These are phyloP conservation scores for Zaprionus africanus DNA, from an alignment of 1,140 invertebrate species.

Conservation along the genomic window DNA sequence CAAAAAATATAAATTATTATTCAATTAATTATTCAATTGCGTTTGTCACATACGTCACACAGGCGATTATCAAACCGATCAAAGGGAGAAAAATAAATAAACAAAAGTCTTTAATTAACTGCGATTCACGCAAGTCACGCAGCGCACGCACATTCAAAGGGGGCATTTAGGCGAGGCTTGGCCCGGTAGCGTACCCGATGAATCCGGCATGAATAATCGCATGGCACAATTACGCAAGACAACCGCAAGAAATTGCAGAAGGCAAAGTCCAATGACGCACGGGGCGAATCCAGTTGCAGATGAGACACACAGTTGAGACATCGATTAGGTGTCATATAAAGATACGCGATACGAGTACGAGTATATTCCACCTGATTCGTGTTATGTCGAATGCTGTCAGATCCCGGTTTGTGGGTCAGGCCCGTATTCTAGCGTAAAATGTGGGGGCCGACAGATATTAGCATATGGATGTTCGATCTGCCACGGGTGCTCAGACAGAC, in stretches of 20 bases:
- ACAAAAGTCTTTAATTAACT: slow-evolving; percentile 54
- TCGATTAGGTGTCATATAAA: not conserved
- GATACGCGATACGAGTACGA: not conserved
- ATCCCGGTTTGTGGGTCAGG: slow-evolving; percentile 36
- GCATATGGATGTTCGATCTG: slow-evolving; percentile 21
- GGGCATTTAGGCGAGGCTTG: slow-evolving; percentile 36
- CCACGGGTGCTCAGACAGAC: slow-evolving; percentile 22
- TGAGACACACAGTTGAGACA: slow-evolving; percentile 15
- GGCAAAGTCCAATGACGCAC: slow-evolving; percentile 50
- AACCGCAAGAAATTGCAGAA: slow-evolving; percentile 17
- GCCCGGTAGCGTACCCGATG: slow-evolving; percentile 26
- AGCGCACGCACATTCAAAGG: slow-evolving; percentile 28
- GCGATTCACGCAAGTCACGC: slow-evolving; percentile 69
- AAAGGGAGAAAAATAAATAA: slow-evolving; percentile 29
- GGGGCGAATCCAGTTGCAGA: slow-evolving; percentile 7
- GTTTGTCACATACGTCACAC: not conserved
- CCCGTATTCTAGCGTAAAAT: slow-evolving; percentile 24
- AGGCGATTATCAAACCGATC: slow-evolving; percentile 15
- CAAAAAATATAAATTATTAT: not conserved
- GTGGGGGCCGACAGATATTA: slow-evolving; percentile 26
- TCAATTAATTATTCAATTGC: slow-evolving; percentile 18
- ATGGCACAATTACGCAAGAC: slow-evolving; percentile 56
- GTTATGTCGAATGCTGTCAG: slow-evolving; percentile 25
- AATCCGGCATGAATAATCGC: slow-evolving; percentile 73
- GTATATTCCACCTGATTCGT: slow-evolving; percentile 8